phyloP scores from a whole-genome alignment of 2,888 invertebrate species.

The Helobdella robusta region DNA sequence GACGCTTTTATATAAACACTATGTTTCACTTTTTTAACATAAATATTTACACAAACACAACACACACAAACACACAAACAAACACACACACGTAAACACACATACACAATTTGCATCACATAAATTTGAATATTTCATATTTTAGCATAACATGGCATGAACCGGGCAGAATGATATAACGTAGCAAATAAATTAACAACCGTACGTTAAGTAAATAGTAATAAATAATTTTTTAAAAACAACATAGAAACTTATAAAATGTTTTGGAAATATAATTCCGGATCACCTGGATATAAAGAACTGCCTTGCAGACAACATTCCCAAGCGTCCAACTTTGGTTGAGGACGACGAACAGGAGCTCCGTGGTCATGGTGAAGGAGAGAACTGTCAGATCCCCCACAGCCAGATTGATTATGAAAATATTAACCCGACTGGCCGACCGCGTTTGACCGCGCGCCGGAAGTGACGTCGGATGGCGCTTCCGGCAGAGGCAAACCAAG shows the following conservation, averaged over 20 bases:
- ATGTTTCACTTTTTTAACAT: too few species aligned
- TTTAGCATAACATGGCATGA: too few species aligned
- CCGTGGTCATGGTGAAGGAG: constrained; percentile 49
- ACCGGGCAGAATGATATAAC: too few species aligned
- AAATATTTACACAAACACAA: background rate
- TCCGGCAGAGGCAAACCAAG: constrained; percentile 42
- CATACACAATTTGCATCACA: too few species aligned
- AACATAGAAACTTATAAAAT: too few species aligned
- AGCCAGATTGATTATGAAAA: constrained; percentile 51
- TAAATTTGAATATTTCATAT: too few species aligned
- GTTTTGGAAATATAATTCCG: too few species aligned
- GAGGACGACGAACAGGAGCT: constrained; percentile 25
- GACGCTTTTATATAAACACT: too few species aligned
- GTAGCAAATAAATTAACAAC: too few species aligned
- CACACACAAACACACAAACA: constrained; percentile 10
- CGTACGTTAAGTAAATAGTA: too few species aligned
- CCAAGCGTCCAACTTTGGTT: constrained; percentile 37
- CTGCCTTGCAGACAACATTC: constrained; percentile 46
- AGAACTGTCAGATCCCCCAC: constrained; percentile 50
- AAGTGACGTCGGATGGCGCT: background rate
- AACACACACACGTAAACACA: background rate
- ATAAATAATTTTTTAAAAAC: too few species aligned
- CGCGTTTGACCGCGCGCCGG: background rate
- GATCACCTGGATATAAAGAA: constrained; percentile 48
- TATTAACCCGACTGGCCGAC: constrained; percentile 49